Evolutionary conservation across 2,113 vertebrate species (phyloP), one percentile per base, ranked within the genome.

Genomic region (Python bivittatus): DNA sequence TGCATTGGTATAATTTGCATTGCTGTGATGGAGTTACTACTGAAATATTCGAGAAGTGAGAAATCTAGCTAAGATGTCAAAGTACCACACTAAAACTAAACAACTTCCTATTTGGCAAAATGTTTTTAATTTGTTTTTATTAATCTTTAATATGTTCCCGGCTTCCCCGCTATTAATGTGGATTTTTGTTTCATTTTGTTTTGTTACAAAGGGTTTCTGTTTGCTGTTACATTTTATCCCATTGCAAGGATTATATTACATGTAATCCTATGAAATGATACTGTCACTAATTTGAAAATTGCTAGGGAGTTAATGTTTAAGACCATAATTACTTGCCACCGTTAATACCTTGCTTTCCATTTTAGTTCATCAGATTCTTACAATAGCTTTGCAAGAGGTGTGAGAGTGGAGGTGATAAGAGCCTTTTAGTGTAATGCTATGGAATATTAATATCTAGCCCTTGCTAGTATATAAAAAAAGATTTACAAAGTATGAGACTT

Each of bases 281-380:
- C 89, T 86, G 68, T 96, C 97, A 97, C 97, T 97, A 98, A 97
- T 96, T 96, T 96, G 96, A 91, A 97, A 97, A 97, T 97, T 91
- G 95, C 95, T 92, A 91, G 20, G 48, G 94, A 96, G 96, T 94
- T 72, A 95, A 95, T 96, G 95, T 97, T 97, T 97, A 96, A 97
- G 97, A 92, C 91, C 93, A 93, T 96, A 97, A 97, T 97, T 96
- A 97, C 2, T 42, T 94, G 52, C 95, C 92, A 68, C 84, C 92
- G 96, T 91, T 95, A 64, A 95, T 94, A 79, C 85, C 95, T 96
- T 91, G 91, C 96, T 96, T 96, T 97, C 93, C 94, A 93, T 94
- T 38, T 86, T 86, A 91, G 92, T 95, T 96, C 86, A 12, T 96
- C 95, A 92, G 93, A 89, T 89, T 61, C 72, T 72, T 1, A 27